These are phyloP conservation scores for Acleris literana DNA, from an alignment of 2,888 invertebrate species.

Conservation along the genomic window DNA sequence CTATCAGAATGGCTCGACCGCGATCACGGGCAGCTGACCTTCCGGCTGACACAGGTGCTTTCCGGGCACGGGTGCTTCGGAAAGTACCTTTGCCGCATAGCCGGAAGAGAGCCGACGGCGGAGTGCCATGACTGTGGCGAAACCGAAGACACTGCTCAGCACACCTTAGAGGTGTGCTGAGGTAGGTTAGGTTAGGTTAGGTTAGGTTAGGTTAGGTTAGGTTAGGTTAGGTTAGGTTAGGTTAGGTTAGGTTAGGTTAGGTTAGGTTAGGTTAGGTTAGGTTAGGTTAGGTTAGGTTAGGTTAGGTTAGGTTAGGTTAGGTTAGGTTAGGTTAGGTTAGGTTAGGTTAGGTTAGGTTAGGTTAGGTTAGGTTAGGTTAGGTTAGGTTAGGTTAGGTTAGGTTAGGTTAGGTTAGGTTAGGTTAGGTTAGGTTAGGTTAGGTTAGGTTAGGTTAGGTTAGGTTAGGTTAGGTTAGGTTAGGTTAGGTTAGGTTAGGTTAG, in stretches of 20 bases:
- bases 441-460: slow-evolving; percentile 17
- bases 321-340: slow-evolving; percentile 17
- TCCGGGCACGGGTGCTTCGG: too few species aligned
- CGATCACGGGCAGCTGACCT: too few species aligned
- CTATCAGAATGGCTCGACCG: too few species aligned
- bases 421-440: slow-evolving; percentile 17
- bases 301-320: slow-evolving; percentile 17
- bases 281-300: slow-evolving; percentile 17
- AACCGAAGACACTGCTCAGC: too few species aligned
- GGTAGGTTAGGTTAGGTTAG: slow-evolving; percentile 15
- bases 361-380: slow-evolving; percentile 17
- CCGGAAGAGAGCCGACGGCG: too few species aligned
- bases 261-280: slow-evolving; percentile 17
- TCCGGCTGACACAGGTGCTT: too few species aligned
- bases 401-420: slow-evolving; percentile 17
- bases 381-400: slow-evolving; percentile 17
- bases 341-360: slow-evolving; percentile 17
- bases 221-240: slow-evolving; percentile 17
- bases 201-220: slow-evolving; percentile 17
- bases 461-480: slow-evolving; percentile 13
- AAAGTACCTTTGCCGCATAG: too few species aligned
- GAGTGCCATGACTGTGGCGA: too few species aligned
- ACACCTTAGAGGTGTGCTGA: too few species aligned
- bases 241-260: slow-evolving; percentile 17
- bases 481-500: slow-evolving; percentile 13